Evolutionary conservation across 92 coral and sea anemone genomes (phyloP), one percentile per base, ranked within the genome.

Genomic region (Phenganax stokvisi): DNA sequence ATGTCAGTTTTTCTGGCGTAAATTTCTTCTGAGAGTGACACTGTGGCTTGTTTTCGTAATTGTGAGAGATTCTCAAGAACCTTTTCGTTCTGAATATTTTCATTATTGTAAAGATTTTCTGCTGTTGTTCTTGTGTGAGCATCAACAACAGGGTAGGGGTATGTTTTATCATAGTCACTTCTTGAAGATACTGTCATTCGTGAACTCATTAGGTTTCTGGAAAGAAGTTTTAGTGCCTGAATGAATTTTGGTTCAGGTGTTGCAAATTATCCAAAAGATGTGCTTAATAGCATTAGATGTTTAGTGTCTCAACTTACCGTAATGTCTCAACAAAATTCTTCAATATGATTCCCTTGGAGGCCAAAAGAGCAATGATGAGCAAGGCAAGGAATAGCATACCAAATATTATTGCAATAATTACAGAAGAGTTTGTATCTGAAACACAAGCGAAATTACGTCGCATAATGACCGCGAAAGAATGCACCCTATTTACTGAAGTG

Each of bases 201-300:
- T 8, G 77, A 73, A 52, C 58, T 51, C 10, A 59, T 73, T 9
- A 73, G 77, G 6, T 73, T 73, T 52, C 77, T 73, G 25, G 3
- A 59, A 59, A 59, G 65, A 59, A 20, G 7, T 13, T 13, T 59
- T 5, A 37, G 47, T 37, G 47, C 47, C 5, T 37, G 3, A 37
- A 37, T 37, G 47, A 37, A 37, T 37, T 5, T 37, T 37, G 25
- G 25, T 20, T 20, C 25, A 20, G 25, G 25, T 20, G 25, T 20
- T 5, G 3, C 47, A 37, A 5, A 37, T 37, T 5, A 37, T 37
- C 5, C 47, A 5, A 37, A 37, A 37, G 47, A 37, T 37, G 2
- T 37, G 7, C 65, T 59, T 59, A 1, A 7, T 1, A 6, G 25
- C 3, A 59, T 59, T 6, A 20, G 25, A 6, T 7, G 25, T 59